phyloP scores from a whole-genome alignment of 37 sponge, comb jelly and placozoan genomes.

The Geodia barretti region DNA sequence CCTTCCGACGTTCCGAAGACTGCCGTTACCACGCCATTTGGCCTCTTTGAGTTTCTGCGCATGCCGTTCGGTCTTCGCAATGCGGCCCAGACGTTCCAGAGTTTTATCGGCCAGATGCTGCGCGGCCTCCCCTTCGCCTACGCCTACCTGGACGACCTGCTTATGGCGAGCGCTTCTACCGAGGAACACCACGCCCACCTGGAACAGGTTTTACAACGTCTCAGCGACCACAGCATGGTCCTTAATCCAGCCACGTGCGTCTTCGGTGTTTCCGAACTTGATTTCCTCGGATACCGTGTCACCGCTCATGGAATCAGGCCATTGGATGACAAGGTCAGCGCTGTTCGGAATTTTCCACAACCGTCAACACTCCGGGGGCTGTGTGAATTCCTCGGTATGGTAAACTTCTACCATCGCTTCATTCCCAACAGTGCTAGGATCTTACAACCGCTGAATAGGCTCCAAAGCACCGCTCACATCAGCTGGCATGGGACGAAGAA shows the following conservation, averaged over 20 bases:
- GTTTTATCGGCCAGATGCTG: slow-evolving; percentile 46
- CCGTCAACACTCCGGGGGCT: slow-evolving; percentile 19
- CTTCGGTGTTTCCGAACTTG: slow-evolving; percentile 7
- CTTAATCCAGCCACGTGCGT: slow-evolving; percentile 29
- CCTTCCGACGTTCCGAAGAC: slow-evolving; percentile 26
- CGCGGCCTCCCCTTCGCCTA: slow-evolving; percentile 27
- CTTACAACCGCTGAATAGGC: slow-evolving; percentile 33
- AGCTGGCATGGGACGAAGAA: slow-evolving; percentile 9
- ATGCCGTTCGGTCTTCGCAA: slow-evolving; percentile 40
- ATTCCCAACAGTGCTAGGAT: slow-evolving; percentile 18
- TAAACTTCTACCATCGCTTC: slow-evolving; percentile 41
- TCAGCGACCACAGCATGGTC: slow-evolving; percentile 28
- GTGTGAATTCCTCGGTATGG: slow-evolving; percentile 36
- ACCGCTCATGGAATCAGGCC: slow-evolving; percentile 6
- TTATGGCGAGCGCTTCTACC: slow-evolving; percentile 23
- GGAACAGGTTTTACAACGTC: slow-evolving; percentile 17
- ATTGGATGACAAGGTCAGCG: slow-evolving; percentile 28
- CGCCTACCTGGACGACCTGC: slow-evolving; percentile 36
- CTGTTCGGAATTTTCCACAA: slow-evolving; percentile 25
- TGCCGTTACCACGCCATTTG: too few relatives aligned
- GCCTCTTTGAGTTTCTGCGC: too few relatives aligned
- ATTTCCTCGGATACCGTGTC: slow-evolving; percentile 48
- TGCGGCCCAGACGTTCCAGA: slow-evolving; percentile 44
- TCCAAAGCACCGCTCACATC: slow-evolving; percentile 13
- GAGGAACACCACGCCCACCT: slow-evolving; percentile 29